Evolutionary conservation across 2,888 invertebrate species (phyloP), one percentile per base, ranked within the genome.

Genomic region (Ceramica pisi): DNA sequence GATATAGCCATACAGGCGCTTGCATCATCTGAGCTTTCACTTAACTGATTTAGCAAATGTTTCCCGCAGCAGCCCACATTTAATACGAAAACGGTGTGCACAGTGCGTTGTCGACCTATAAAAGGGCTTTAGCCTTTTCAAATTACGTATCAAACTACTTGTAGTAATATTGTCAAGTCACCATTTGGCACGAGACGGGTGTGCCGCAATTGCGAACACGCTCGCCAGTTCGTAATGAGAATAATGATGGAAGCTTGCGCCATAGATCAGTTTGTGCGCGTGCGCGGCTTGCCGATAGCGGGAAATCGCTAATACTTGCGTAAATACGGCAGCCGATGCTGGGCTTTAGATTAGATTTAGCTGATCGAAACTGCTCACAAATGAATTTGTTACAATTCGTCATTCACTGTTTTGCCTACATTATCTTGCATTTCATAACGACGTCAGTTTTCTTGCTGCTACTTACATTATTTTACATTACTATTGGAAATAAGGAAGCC

Each of bases 171-270:
- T 90, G 89, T 88, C 88, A 89, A 90, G 89, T 88, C 85, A 89
- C 88, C 85, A 87, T 89, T 90, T 90, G 87, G 88, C 87, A 86
- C 84, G 77, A 85, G 85, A 79, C 87, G 81, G 88, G 90, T 89
- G 89, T 91, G 91, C 90, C 88, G 90, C 89, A 90, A 91, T 90
- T 90, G 89, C 88, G 82, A 89, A 90, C 91, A 89, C 89, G 88
- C 89, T 90, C 87, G 84, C 82, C 74, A 74, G 89, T 87, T 90
- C 89, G 91, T 92, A 94, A 93, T 94, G 92, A 92, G 92, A 93
- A 93, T 94, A 94, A 93, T 93, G 94, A 95, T 94, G 92, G 93
- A 92, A 92, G 88, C 90, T 94, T 94, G 91, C 93, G 92, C 91
- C 93, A 93, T 90, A 90, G 89, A 91, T 91, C 92, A 89, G 89